These are phyloP conservation scores for Sussaba pulchella DNA, from an alignment of 2,888 invertebrate species.

Conservation along the genomic window DNA sequence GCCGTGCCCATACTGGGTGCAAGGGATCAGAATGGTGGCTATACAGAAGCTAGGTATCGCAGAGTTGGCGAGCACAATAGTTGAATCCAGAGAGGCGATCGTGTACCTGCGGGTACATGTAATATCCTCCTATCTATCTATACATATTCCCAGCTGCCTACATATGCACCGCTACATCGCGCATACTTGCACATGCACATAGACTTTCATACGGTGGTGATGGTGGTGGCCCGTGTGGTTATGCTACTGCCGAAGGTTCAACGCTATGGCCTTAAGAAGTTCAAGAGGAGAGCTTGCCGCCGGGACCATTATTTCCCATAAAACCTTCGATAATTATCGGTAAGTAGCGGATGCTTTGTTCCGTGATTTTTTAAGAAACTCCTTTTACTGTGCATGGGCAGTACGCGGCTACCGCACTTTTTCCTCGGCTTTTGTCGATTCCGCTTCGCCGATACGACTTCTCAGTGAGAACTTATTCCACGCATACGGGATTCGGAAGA, in stretches of 20 bases:
- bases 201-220: conserved; percentile 59
- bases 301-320: conserved; percentile 69
- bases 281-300: conserved; percentile 39
- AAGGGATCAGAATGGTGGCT: conserved; percentile 9
- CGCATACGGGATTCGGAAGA: background rate
- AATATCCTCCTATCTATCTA: conserved; percentile 24
- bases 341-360: conserved; percentile 69
- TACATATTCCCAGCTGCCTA: conserved; percentile 44
- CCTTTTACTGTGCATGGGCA: conserved; percentile 26
- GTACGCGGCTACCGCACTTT: conserved; percentile 27
- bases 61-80: conserved; percentile 40
- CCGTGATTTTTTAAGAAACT: conserved; percentile 48
- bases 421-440: conserved; percentile 39
- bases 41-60: background rate
- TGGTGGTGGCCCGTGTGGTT: conserved; percentile 1
- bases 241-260: conserved; percentile 24
- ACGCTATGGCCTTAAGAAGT: conserved; percentile 56
- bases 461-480: conserved; percentile 12
- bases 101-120: conserved; percentile 17
- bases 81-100: conserved; percentile 36
- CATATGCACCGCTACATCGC: conserved; percentile 45
- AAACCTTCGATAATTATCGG: conserved; percentile 69
- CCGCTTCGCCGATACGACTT: background rate
- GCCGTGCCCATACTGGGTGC: conserved; percentile 32
- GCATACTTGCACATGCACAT: conserved; percentile 49